These are phyloP conservation scores for Gymnodraco acuticeps DNA, from an alignment of 2,797 vertebrate genomes.

Conservation along the genomic window DNA sequence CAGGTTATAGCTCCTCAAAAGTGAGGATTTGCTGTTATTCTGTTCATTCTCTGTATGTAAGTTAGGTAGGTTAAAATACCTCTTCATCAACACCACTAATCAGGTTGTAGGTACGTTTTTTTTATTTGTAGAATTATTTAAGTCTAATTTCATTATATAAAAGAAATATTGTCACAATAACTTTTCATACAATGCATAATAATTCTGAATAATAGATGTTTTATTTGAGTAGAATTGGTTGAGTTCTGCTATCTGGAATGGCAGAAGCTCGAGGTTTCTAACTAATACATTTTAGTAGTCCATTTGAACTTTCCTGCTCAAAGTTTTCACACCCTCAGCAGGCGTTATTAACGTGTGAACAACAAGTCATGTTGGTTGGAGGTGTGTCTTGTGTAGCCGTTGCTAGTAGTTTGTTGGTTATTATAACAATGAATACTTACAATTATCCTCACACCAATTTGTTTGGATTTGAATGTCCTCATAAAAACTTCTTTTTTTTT, in stretches of 20 bases:
- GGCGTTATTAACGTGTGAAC: constrained; percentile 9
- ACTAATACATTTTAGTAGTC: no score
- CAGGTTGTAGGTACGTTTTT: not conserved
- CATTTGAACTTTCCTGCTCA: constrained; percentile 15
- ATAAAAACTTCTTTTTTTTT: not conserved
- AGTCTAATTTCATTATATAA: not conserved
- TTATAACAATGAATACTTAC: not conserved
- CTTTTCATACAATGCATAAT: not conserved
- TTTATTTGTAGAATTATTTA: not conserved
- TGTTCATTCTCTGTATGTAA: not conserved
- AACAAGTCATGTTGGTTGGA: not conserved
- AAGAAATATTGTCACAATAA: not conserved
- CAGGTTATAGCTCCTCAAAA: not conserved
- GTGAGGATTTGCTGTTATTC: not conserved
- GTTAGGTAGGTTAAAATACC: not conserved
- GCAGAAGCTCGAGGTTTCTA: not conserved
- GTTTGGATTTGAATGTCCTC: not conserved
- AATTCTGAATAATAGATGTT: not conserved
- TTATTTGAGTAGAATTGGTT: not conserved
- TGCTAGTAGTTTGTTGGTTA: not conserved
- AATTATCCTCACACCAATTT: not conserved
- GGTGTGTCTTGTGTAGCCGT: not conserved
- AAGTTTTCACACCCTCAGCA: constrained; percentile 6
- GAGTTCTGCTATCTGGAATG: not conserved
- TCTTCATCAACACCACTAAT: not conserved